A percentile compares a stretch with the other conserved stretches of the same genome.
phyloP scores from a whole-genome alignment of 2,888 invertebrate genomes.

The Homarus gammarus region DNA sequence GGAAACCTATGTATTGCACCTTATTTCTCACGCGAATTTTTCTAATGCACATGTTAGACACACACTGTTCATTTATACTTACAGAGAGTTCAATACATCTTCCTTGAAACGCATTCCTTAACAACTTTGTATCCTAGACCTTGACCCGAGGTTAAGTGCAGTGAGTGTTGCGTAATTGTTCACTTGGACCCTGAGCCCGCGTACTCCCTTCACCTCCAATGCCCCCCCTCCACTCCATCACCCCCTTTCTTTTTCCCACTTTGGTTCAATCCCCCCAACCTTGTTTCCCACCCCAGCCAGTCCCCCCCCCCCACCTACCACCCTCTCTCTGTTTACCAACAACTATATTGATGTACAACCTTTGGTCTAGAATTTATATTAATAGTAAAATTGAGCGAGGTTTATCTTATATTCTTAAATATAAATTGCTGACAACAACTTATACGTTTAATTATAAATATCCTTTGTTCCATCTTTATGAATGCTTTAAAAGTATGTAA shows the following conservation, averaged over 20 bases:
- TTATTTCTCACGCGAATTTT: not conserved
- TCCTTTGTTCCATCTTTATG: not conserved
- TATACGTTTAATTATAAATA: not conserved
- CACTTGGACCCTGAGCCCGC: not conserved
- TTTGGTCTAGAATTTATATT: not conserved
- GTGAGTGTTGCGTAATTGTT: no score
- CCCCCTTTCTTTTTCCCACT: not conserved
- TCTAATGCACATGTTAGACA: not conserved
- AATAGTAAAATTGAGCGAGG: no score
- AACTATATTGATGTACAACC: not conserved
- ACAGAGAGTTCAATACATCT: not conserved
- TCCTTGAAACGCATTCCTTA: no score
- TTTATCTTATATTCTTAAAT: no score
- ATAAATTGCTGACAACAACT: no score
- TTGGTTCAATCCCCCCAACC: not conserved
- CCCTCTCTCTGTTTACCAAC: not conserved
- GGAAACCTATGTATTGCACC: not conserved
- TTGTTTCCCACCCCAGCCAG: not conserved
- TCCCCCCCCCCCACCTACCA: not conserved
- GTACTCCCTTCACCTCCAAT: not conserved
- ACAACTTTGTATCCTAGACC: no score
- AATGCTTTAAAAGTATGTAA: not conserved
- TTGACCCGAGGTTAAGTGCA: no score
- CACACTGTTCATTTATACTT: not conserved
- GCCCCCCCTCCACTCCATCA: not conserved